Conservation (phyloP, 2,888 invertebrate genomes). For the Phaedon cochleariae region DNA sequence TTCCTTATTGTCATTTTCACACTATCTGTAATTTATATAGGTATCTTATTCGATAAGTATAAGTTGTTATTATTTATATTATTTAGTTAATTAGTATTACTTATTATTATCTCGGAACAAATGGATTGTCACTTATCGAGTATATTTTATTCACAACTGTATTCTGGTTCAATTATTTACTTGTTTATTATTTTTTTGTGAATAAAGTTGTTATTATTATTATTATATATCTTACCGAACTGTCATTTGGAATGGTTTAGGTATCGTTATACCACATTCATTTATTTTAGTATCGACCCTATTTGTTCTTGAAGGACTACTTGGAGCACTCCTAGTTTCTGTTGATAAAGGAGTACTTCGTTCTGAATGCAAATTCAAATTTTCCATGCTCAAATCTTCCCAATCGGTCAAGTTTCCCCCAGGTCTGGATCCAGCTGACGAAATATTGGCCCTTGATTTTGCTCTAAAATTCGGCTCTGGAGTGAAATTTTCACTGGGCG, state of each 20-base stretch:
- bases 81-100: too few relatives aligned
- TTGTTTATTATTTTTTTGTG: too few relatives aligned
- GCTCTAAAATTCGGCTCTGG: slow-evolving; percentile 47
- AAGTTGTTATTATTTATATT: too few relatives aligned
- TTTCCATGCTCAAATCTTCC: slow-evolving; percentile 57
- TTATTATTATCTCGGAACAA: too few relatives aligned
- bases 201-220: not conserved
- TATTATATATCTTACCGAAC: slow-evolving; percentile 64
- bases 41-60: too few relatives aligned
- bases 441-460: slow-evolving; percentile 53
- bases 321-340: slow-evolving; percentile 67
- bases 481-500: slow-evolving; percentile 53
- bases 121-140: too few relatives aligned
- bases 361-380: slow-evolving; percentile 53
- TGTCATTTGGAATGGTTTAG: slow-evolving; percentile 77
- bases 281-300: slow-evolving; percentile 51
- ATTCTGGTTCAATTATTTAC: too few relatives aligned
- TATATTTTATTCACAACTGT: too few relatives aligned
- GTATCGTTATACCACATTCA: slow-evolving; percentile 65
- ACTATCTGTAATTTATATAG: too few relatives aligned
- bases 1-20: too few relatives aligned
- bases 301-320: slow-evolving; percentile 64
- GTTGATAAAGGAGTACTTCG: slow-evolving; percentile 43
- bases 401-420: slow-evolving; percentile 46
- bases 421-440: slow-evolving; percentile 50